Conservation (phyloP, 2,113 vertebrate genomes). For the Peromyscus maniculatus region DNA sequence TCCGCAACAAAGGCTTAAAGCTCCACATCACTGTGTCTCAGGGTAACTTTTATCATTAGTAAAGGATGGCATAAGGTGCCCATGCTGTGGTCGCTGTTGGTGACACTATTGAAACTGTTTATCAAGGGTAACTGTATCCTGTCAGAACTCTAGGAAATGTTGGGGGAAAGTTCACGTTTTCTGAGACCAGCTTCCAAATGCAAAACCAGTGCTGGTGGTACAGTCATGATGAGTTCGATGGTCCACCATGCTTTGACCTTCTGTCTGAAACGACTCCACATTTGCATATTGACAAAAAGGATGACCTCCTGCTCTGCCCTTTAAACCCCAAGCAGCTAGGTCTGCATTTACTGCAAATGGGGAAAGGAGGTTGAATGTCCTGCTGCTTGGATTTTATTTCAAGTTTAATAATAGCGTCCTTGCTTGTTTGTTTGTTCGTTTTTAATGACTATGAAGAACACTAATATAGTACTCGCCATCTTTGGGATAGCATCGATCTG, state of each 20-base stretch:
- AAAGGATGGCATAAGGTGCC: background rate
- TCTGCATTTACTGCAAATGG: conserved; percentile 58
- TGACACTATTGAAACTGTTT: background rate
- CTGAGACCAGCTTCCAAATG: conserved; percentile 19
- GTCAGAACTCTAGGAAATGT: background rate
- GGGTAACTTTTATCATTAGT: background rate
- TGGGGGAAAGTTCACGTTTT: conserved; percentile 21
- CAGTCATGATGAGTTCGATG: background rate
- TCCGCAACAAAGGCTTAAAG: conserved; percentile 62
- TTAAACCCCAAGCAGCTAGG: background rate
- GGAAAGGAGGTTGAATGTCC: background rate
- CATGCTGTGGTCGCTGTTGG: background rate
- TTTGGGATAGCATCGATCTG: background rate
- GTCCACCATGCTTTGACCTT: conserved; percentile 4
- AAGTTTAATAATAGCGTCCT: background rate
- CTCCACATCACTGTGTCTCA: background rate
- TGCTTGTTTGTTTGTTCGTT: background rate
- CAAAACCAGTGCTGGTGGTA: conserved; percentile 4
- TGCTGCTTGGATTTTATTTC: background rate
- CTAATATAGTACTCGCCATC: background rate
- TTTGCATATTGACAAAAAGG: conserved; percentile 70
- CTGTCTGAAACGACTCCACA: conserved; percentile 19
- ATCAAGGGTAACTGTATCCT: background rate
- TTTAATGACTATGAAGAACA: conserved; percentile 1
- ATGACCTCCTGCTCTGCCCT: conserved; percentile 18